Percentiles rank a stretch among this genome's conserved stretches.
These are phyloP conservation scores for Anoura caudifer DNA, from an alignment of 2,113 vertebrate genomes.

Conservation along the genomic window DNA sequence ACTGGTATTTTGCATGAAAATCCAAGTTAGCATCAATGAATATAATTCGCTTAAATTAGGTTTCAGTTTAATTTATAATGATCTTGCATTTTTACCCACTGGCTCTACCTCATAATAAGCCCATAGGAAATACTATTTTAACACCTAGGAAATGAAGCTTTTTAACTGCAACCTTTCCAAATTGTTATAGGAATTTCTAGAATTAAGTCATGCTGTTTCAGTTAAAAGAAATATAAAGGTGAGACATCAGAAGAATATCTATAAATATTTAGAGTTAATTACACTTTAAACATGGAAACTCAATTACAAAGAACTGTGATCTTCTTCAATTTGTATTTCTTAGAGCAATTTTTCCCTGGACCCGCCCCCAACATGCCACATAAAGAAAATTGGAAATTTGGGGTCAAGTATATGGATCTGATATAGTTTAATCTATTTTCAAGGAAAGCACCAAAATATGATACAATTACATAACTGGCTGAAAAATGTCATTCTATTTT, in stretches of 20 bases:
- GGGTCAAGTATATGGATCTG: neutral
- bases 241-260: neutral
- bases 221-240: neutral
- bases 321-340: neutral
- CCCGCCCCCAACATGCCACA: neutral
- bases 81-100: neutral
- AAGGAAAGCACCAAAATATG: neutral
- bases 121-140: neutral
- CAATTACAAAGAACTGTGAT: neutral
- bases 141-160: neutral
- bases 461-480: neutral
- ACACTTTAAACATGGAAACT: neutral
- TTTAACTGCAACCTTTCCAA: neutral
- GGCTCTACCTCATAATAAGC: neutral
- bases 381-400: neutral
- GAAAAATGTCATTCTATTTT: neutral
- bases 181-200: neutral
- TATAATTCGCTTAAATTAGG: neutral
- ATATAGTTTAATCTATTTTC: neutral
- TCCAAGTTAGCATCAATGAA: neutral
- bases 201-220: neutral
- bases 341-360: neutral
- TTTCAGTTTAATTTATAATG: constrained; percentile 30
- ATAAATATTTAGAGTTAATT: constrained; percentile 1
- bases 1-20: neutral